Evolutionary conservation across 2,797 vertebrate genomes (phyloP).

Genomic region (Champsocephalus gunnari): DNA sequence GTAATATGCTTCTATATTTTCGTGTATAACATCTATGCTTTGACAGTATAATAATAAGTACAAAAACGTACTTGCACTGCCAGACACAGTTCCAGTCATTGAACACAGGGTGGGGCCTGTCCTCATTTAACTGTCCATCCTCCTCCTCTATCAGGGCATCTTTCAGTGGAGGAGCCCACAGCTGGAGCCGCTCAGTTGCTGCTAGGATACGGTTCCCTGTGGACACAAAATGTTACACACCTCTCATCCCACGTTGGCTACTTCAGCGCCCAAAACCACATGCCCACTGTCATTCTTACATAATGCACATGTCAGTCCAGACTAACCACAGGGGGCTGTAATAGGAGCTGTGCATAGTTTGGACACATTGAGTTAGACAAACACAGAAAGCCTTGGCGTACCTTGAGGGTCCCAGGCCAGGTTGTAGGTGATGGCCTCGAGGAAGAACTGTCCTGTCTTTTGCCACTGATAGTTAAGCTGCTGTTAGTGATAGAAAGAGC

Average conservation of each 20-base stretch:
- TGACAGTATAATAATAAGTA: background rate
- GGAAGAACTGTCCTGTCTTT: constrained; percentile 98
- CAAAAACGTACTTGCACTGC: constrained; percentile 93
- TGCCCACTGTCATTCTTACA: constrained; percentile 50
- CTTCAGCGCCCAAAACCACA: constrained; percentile 42
- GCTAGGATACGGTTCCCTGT: constrained; percentile 95
- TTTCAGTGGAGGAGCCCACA: constrained; percentile 93
- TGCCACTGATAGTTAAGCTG: constrained; percentile 98
- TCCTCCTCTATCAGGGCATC: constrained; percentile 92
- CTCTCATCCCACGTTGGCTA: constrained; percentile 41
- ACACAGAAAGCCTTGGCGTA: constrained; percentile 74
- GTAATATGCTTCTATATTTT: background rate
- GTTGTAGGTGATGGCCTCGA: constrained; percentile 97
- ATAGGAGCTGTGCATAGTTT: constrained; percentile 21
- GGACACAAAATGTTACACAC: constrained; percentile 62
- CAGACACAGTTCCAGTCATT: constrained; percentile 98
- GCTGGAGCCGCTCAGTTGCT: constrained; percentile 92
- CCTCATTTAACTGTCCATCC: constrained; percentile 85
- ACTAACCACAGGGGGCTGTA: constrained; percentile 31
- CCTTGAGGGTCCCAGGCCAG: constrained; percentile 99
- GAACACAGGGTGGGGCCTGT: constrained; percentile 89
- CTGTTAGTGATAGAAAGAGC: constrained; percentile 82
- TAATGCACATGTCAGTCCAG: constrained; percentile 41
- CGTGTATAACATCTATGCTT: background rate
- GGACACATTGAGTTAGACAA: constrained; percentile 41